Percentiles rank a stretch among this genome's conserved stretches.
These are phyloP conservation scores for Fregetta grallaria DNA, from an alignment of 2,113 vertebrate genomes.

Conservation along the genomic window DNA sequence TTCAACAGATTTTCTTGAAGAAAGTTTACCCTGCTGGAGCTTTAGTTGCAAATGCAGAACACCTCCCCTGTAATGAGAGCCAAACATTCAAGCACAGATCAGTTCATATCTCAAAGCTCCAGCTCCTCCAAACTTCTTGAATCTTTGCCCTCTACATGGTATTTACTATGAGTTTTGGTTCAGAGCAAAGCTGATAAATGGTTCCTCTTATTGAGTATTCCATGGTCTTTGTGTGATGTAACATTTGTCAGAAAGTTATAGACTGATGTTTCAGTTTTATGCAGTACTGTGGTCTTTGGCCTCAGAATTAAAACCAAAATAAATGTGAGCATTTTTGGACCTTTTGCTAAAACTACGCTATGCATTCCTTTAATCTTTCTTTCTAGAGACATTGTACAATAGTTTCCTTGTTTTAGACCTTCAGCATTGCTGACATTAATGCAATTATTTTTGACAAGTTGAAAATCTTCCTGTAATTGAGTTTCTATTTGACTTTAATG, in stretches of 20 bases:
- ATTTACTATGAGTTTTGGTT: neutral
- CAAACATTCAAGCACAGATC: neutral
- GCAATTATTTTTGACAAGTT: constrained; percentile 78
- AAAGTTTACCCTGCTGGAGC: neutral
- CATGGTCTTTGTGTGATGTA: constrained; percentile 18
- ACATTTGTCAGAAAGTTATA: constrained; percentile 34
- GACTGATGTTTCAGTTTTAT: constrained; percentile 22
- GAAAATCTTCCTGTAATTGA: constrained; percentile 79
- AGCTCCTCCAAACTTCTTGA: neutral
- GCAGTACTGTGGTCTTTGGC: constrained; percentile 55
- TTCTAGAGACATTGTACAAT: constrained; percentile 55
- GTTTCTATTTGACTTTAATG: constrained; percentile 76
- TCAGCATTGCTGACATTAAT: constrained; percentile 69
- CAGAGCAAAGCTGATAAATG: constrained; percentile 32
- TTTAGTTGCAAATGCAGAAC: neutral
- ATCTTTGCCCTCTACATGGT: neutral
- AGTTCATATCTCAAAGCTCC: neutral
- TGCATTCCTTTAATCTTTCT: constrained; percentile 60
- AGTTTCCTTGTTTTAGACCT: constrained; percentile 65
- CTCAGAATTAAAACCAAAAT: constrained; percentile 55
- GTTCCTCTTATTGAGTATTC: neutral
- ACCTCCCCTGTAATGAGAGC: neutral
- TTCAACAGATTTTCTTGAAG: neutral
- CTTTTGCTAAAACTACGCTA: neutral
- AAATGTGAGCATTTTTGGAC: constrained; percentile 54